A percentile compares a stretch with the other conserved stretches of the same genome.
Conservation (phyloP, 2,797 vertebrate species). For the Stomatorhinus walkeri region DNA sequence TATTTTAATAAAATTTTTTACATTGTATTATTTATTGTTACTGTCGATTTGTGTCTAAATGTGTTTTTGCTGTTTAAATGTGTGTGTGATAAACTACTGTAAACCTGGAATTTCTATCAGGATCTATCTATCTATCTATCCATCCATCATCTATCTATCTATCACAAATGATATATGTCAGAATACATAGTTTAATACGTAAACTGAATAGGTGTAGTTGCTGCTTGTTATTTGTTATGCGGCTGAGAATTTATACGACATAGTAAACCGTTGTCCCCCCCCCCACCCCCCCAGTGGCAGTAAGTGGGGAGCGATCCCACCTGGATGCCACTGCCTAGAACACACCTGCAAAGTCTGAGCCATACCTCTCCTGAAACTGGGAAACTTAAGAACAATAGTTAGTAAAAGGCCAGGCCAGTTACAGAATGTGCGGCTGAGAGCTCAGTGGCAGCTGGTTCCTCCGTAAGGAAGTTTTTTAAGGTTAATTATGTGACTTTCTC, state of each 20-base stretch:
- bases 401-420: background rate
- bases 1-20: too few species aligned
- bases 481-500: background rate
- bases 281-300: background rate
- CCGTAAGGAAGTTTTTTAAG: background rate
- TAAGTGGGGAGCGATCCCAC: background rate
- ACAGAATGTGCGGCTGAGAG: background rate
- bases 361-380: background rate
- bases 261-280: background rate
- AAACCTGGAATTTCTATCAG: too few species aligned
- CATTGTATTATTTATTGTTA: too few species aligned
- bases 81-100: too few species aligned
- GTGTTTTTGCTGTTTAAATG: too few species aligned
- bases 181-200: background rate
- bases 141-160: too few species aligned
- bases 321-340: background rate
- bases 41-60: too few species aligned
- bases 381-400: background rate
- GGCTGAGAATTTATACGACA: background rate
- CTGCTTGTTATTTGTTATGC: background rate
- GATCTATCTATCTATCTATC: too few species aligned
- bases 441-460: background rate
- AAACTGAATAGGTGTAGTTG: background rate
- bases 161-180: background rate
- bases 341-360: constrained; percentile 1